Evolutionary conservation across 2,888 invertebrate species (phyloP), one percentile per base, ranked within the genome.

Genomic region (Apamea sordens): DNA sequence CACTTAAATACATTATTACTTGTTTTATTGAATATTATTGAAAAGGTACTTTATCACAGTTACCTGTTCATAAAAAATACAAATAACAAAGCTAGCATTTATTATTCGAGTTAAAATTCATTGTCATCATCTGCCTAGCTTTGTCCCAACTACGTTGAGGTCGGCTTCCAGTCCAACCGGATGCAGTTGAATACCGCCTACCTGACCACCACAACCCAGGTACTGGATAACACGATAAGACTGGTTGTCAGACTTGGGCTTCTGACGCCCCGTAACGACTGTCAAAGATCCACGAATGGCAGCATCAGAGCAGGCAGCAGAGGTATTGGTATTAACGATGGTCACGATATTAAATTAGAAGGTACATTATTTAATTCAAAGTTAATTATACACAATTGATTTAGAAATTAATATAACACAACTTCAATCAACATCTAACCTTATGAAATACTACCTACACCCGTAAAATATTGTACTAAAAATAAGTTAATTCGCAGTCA

Each of bases 41-140:
- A 67, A 73, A 21, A 73, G 11, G 68, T 74, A 73, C 36, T 75
- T 77, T 86, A 83, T 86, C 78, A 86, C 75, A 83, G 74, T 70
- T 41, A 59, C 73, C 77, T 75, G 63, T 75, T 53, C 6, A 56
- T 63, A 59, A 0, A 59, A 59, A 59, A 63, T 21, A 50, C 4
- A 50, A 63, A 13, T 32, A 47, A 56, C n/a, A 21, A 44, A 71
- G 2, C 28, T 28, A 76, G 15, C 7, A 47, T 8, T 44, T 65
- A 56, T 70, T 77, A 74, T 77, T 82, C 67, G 78, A 74, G 84
- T 74, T 70, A 67, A 56, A 56, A 24, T 24, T 56, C 0, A 56
- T 24, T 24, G 24, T 56, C 24, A 53, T 53, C 53, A 21, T 21
- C 21, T 53, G 8, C 53, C 53, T 21, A 21, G 7, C 53, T 7